Evolutionary conservation across 2,797 vertebrate species (phyloP).

Genomic region (Babyrousa celebensis): DNA sequence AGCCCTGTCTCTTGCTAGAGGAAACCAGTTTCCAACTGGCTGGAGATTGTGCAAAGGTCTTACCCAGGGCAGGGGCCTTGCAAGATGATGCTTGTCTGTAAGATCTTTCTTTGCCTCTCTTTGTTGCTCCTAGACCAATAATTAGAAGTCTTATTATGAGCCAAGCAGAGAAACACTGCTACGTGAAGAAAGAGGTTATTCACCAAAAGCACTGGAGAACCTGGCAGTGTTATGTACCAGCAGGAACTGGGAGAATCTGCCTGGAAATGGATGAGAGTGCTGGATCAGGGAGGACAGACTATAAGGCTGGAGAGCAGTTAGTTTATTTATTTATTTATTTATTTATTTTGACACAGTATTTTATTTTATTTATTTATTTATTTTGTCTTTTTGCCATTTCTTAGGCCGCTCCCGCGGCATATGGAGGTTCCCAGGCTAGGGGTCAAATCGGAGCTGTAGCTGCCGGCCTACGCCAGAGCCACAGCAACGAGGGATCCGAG

Average conservation of each 20-base stretch:
- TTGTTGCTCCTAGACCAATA: conserved; percentile 58
- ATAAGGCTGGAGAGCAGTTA: neutral
- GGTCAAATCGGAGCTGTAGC: too few species aligned
- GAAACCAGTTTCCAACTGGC: neutral
- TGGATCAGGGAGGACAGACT: neutral
- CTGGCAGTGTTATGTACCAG: neutral
- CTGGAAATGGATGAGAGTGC: neutral
- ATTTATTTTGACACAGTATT: too few species aligned
- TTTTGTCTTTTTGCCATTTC: too few species aligned
- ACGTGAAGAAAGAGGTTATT: conserved; percentile 63
- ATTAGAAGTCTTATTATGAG: conserved; percentile 62
- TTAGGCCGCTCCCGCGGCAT: too few species aligned
- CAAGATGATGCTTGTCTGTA: conserved; percentile 56
- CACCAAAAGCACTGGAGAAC: neutral
- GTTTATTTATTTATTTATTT: too few species aligned
- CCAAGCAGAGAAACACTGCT: conserved; percentile 44
- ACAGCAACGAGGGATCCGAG: too few species aligned
- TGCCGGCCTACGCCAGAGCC: too few species aligned
- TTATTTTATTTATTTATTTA: too few species aligned
- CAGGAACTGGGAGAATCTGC: conserved; percentile 26
- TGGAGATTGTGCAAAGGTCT: conserved; percentile 16
- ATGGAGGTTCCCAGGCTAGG: too few species aligned
- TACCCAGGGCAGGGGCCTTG: conserved; percentile 24
- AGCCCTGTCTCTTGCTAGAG: neutral
- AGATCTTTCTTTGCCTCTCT: conserved; percentile 1